Conservation (phyloP, 2,888 invertebrate species). For the Branchinecta sandiegonensis region DNA sequence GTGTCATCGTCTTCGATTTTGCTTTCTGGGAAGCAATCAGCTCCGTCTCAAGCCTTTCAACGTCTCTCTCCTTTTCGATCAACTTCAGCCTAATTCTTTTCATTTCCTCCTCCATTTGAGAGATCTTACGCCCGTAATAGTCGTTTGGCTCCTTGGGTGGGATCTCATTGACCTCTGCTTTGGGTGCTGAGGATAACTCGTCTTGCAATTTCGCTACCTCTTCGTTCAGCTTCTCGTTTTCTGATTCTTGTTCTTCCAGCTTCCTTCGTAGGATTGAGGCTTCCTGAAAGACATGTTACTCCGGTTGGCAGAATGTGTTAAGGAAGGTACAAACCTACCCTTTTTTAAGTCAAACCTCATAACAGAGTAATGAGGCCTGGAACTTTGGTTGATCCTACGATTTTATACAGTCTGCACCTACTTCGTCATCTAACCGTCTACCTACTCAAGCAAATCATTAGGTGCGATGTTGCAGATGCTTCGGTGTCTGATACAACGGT, state of each 20-base stretch:
- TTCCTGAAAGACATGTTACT: slow-evolving; percentile 42
- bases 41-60: slow-evolving; percentile 59
- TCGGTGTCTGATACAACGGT: too few species aligned
- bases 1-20: slow-evolving; percentile 29
- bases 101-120: slow-evolving; percentile 46
- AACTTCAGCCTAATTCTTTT: slow-evolving; percentile 56
- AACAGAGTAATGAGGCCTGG: too few species aligned
- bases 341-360: too few species aligned
- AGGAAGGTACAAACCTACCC: too few species aligned
- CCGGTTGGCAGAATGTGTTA: too few species aligned
- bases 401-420: too few species aligned
- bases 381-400: too few species aligned
- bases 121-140: slow-evolving; percentile 49
- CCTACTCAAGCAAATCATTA: too few species aligned
- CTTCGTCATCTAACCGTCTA: too few species aligned
- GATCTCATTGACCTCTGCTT: slow-evolving; percentile 2
- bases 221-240: slow-evolving; percentile 54
- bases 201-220: slow-evolving; percentile 63
- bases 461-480: too few species aligned
- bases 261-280: slow-evolving; percentile 64
- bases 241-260: slow-evolving; percentile 65
- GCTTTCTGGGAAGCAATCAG: slow-evolving; percentile 39
- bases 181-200: slow-evolving; percentile 40
- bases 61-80: slow-evolving; percentile 58
- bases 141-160: slow-evolving; percentile 32